Conservation (phyloP, 2,888 invertebrate species). For the Morinoia aosen region DNA sequence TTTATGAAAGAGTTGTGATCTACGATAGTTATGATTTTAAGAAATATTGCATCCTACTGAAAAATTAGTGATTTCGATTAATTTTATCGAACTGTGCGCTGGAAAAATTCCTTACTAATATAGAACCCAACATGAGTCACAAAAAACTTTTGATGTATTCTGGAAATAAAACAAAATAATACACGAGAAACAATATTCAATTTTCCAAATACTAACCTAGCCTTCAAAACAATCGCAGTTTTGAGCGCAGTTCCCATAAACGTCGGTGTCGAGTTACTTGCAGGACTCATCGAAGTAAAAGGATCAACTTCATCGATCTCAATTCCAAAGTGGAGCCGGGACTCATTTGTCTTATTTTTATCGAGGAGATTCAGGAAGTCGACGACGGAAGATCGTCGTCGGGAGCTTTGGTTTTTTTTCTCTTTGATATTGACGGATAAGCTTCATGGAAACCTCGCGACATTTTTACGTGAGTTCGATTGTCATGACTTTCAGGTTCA, state of each 20-base stretch:
- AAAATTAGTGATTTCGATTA: background rate
- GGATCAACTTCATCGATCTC: background rate
- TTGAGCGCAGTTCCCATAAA: background rate
- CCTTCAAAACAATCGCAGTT: background rate
- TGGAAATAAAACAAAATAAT: background rate
- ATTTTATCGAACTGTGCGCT: background rate
- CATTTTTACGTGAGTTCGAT: background rate
- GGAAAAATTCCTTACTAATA: background rate
- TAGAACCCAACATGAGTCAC: background rate
- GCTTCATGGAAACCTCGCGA: background rate
- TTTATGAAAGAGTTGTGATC: background rate
- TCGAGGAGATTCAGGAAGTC: conserved; percentile 1
- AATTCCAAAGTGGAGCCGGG: background rate
- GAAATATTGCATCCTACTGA: background rate
- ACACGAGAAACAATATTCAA: background rate
- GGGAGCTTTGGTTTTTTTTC: background rate
- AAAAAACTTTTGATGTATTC: background rate
- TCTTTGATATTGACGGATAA: background rate
- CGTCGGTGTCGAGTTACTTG: background rate
- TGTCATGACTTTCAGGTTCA: background rate
- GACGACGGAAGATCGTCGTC: background rate
- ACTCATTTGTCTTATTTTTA: conserved; percentile 17
- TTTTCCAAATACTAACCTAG: background rate
- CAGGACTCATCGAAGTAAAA: background rate
- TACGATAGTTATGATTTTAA: too few relatives aligned